Conservation (phyloP, 2,888 invertebrate species). For the Hyposoter dolosus region DNA sequence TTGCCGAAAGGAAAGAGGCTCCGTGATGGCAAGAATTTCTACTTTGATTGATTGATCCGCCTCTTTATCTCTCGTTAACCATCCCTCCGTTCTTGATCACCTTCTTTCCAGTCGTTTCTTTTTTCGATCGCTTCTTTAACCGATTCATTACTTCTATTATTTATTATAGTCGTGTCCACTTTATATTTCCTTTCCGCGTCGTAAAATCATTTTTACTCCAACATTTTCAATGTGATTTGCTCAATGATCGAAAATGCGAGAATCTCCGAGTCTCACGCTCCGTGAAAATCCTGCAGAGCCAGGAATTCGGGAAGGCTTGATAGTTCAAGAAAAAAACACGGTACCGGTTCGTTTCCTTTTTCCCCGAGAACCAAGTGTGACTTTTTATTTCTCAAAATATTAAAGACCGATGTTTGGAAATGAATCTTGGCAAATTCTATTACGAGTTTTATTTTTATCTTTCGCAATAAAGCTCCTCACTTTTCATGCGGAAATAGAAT, state of each 20-base stretch:
- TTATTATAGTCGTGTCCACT: neutral
- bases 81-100: neutral
- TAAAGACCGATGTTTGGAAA: too few relatives aligned
- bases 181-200: neutral
- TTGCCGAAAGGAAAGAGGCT: neutral
- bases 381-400: too few relatives aligned
- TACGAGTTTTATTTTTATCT: too few relatives aligned
- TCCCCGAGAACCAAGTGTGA: too few relatives aligned
- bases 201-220: neutral
- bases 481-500: neutral
- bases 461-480: too few relatives aligned
- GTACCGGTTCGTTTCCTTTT: neutral
- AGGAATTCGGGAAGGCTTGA: too few relatives aligned
- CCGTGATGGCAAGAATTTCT: neutral
- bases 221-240: neutral
- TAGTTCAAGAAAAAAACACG: neutral
- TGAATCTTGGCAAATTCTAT: too few relatives aligned
- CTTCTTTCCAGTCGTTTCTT: neutral
- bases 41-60: slow-evolving; percentile 46
- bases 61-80: slow-evolving; percentile 25
- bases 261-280: neutral
- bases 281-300: too few relatives aligned
- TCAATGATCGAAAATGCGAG: neutral
- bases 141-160: neutral
- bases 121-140: neutral